Evolutionary conservation across 2,888 invertebrate genomes (phyloP), one percentile per base, ranked within the genome.

Genomic region (Drosophila prolongata): DNA sequence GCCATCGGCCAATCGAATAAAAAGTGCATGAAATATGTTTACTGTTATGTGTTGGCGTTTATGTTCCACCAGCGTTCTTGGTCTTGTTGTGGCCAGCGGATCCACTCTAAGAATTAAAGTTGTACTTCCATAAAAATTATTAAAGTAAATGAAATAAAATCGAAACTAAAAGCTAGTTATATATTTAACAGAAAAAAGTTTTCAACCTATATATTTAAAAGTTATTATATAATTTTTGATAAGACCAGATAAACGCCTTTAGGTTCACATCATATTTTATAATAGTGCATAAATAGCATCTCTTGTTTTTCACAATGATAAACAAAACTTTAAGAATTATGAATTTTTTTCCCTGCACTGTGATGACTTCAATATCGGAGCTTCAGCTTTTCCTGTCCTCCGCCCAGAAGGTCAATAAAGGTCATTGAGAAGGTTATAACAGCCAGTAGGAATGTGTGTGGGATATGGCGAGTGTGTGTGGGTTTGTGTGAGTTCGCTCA

Each of bases 41-140:
- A 79, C 83, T 79, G 80, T 77, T 82, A 79, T 79, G 79, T 82
- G 83, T 74, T 79, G 79, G 82, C 77, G 68, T 82, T 79, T 79
- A 82, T 77, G 82, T 77, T 74, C 52, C 40, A 38, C 60, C 44
- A 60, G 53, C 71, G 57, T 62, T 60, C 49, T 42, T 58, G 52
- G 35, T 34, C 35, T 59, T 38, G 9, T 13, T 34, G 16, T 46
- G 35, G 34, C 10, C 11, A 37, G 10, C 8, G 27, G 27, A 1
- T n/a, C 3, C 44, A 61, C 43, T 52, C 16, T 24, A 24, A 24
- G 24, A 24, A 4, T 24, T 4, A 24, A 4, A 0, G 24, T 24
- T 24, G n/a, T 24, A 4, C 4, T 24, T 24, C 4, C 3, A 24
- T 24, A 4, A 24, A 24, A 24, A 24, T 24, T 1, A 4, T 24